Evolutionary conservation across 2,113 vertebrate species (phyloP).

Genomic region (Pachycephala philippinensis): DNA sequence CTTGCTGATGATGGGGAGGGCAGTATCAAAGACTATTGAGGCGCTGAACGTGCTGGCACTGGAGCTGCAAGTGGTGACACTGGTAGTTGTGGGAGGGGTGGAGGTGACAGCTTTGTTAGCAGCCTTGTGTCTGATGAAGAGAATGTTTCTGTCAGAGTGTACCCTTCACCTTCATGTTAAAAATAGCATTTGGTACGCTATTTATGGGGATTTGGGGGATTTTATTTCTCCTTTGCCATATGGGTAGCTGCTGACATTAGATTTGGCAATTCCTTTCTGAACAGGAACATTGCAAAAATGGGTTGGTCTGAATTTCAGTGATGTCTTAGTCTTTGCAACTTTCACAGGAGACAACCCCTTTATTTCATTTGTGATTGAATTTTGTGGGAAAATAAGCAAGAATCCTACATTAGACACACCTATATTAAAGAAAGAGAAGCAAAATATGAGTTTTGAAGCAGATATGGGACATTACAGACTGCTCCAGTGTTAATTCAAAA

Average conservation of each 20-base stretch:
- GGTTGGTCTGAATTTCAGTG: neutral
- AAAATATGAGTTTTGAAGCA: neutral
- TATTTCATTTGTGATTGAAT: neutral
- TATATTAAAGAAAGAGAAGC: neutral
- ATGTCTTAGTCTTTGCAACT: neutral
- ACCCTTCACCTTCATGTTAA: neutral
- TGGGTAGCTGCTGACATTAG: neutral
- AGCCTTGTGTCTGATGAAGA: slow-evolving; percentile 15
- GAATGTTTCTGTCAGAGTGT: neutral
- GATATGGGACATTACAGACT: neutral
- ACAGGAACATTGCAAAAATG: neutral
- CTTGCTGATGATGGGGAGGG: slow-evolving; percentile 24
- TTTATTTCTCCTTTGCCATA: neutral
- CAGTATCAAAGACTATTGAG: slow-evolving; percentile 5
- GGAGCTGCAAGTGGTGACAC: slow-evolving; percentile 42
- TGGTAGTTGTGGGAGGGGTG: slow-evolving; percentile 19
- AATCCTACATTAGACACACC: neutral
- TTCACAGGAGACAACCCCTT: neutral
- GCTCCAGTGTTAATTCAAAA: neutral
- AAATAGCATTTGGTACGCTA: neutral
- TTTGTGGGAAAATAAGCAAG: neutral
- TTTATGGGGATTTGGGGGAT: neutral
- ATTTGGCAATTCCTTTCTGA: neutral
- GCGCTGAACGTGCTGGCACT: neutral
- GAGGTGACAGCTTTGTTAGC: slow-evolving; percentile 48